Percentiles rank a stretch among this genome's conserved stretches.
Conservation (phyloP, 2,797 vertebrate species). For the Sarcophilus harrisii region DNA sequence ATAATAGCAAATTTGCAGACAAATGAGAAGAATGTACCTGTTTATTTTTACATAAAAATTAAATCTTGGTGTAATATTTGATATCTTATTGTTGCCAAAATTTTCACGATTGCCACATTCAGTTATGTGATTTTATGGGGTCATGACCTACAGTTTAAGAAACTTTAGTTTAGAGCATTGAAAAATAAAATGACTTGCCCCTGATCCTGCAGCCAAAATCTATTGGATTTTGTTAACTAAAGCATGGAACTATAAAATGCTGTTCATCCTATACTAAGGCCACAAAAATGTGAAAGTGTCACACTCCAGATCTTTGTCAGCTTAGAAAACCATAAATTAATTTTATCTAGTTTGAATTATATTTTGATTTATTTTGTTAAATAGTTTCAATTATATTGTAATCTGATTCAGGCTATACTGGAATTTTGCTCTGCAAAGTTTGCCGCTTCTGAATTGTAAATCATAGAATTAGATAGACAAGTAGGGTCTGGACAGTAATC, state of each 20-base stretch:
- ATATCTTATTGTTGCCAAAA: no score
- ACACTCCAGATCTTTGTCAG: background rate
- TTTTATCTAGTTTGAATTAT: background rate
- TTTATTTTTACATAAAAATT: no score
- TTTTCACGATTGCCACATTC: no score
- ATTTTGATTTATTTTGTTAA: background rate
- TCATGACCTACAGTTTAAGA: no score
- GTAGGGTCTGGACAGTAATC: background rate
- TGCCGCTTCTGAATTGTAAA: background rate
- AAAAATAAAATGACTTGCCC: no score
- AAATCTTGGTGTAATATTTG: no score
- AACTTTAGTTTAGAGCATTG: no score
- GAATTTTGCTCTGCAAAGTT: background rate
- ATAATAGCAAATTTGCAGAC: no score
- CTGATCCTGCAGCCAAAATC: no score
- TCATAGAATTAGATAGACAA: background rate
- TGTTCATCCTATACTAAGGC: background rate
- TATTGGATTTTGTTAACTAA: no score
- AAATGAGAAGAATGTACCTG: no score
- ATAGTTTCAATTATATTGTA: background rate
- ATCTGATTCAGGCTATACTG: background rate
- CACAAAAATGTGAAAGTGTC: background rate
- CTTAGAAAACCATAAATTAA: background rate
- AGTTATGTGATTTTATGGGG: no score
- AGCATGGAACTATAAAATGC: background rate